phyloP scores from a whole-genome alignment of 2,888 invertebrate genomes.

The Apocheima hispidaria region DNA sequence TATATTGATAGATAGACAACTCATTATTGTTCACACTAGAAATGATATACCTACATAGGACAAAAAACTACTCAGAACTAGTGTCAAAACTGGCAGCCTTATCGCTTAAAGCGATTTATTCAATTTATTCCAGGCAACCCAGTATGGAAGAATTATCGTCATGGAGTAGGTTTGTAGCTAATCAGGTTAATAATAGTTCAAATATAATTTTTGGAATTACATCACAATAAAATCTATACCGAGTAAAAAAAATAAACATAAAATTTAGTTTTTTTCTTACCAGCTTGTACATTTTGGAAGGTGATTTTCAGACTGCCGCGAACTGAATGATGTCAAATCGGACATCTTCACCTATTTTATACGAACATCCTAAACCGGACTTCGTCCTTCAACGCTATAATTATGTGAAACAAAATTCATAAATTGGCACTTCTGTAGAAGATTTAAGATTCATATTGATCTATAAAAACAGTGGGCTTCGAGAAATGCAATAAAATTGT shows the following conservation, averaged over 20 bases:
- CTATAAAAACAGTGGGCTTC: slow-evolving; percentile 34
- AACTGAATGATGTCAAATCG: slow-evolving; percentile 48
- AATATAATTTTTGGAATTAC: too few species aligned
- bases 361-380: slow-evolving; percentile 48
- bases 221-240: not conserved
- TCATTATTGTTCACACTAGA: too few species aligned
- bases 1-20: too few species aligned
- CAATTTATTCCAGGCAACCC: too few species aligned
- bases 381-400: slow-evolving; percentile 31
- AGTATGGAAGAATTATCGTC: too few species aligned
- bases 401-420: slow-evolving; percentile 34
- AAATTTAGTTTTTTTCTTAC: slow-evolving; percentile 37
- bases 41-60: too few species aligned
- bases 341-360: slow-evolving; percentile 47
- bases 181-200: too few species aligned
- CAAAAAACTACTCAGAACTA: too few species aligned
- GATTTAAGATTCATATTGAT: slow-evolving; percentile 48
- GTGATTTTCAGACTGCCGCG: slow-evolving; percentile 46
- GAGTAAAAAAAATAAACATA: not conserved
- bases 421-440: slow-evolving; percentile 42
- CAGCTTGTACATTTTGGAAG: slow-evolving; percentile 50
- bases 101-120: too few species aligned
- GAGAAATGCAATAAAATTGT: slow-evolving; percentile 51
- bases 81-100: too few species aligned
- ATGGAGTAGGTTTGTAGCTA: too few species aligned